Conservation (phyloP, 1,140 invertebrate species). For the Augochlora pura region DNA sequence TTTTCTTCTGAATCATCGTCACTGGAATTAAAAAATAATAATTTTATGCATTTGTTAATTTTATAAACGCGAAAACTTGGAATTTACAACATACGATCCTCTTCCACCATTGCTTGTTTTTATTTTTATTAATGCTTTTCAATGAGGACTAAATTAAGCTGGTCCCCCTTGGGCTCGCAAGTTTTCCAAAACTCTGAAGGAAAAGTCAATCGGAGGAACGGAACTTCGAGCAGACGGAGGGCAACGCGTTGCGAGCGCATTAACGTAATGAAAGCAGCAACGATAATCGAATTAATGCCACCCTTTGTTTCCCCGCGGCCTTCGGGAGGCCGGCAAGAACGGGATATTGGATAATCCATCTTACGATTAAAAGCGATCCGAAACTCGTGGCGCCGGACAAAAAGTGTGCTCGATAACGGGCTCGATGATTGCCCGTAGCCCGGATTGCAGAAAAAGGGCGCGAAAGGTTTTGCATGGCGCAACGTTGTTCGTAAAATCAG, state of each 20-base stretch:
- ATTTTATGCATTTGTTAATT: no score
- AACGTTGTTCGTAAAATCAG: background rate
- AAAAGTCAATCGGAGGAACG: background rate
- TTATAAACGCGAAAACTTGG: no score
- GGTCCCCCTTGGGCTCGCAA: no score
- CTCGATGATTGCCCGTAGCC: conserved; percentile 29
- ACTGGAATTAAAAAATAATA: no score
- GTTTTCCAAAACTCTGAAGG: background rate
- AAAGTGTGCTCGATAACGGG: conserved; percentile 28
- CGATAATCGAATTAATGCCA: conserved; percentile 32
- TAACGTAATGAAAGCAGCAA: conserved; percentile 12
- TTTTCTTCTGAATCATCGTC: no score
- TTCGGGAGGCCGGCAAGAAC: background rate
- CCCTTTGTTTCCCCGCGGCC: conserved; percentile 4
- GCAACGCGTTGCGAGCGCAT: background rate
- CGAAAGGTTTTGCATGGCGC: background rate
- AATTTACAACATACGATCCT: no score
- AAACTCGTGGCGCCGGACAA: conserved; percentile 13
- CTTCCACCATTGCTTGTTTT: no score
- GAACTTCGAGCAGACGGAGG: background rate
- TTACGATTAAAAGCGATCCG: conserved; percentile 31
- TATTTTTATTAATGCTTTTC: no score
- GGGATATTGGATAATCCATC: conserved; percentile 28
- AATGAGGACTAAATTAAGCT: no score
- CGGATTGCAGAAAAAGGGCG: conserved; percentile 22